Conservation (phyloP, 2,888 invertebrate genomes). For the Pollenia amentaria region DNA sequence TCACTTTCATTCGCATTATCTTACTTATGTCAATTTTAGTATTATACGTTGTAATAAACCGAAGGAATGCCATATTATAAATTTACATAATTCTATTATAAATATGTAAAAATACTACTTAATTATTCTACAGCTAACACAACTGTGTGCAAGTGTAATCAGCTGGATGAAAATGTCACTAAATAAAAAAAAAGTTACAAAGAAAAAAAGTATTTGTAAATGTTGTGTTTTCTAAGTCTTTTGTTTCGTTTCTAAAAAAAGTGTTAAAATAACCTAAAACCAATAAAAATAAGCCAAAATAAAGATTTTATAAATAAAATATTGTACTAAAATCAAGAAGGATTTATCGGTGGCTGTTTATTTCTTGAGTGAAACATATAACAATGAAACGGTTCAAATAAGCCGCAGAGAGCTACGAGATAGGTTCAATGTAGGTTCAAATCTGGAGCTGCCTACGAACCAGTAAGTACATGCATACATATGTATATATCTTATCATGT, state of each 20-base stretch:
- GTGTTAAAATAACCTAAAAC: too few species aligned
- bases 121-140: not conserved
- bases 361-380: not conserved
- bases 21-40: slow-evolving; percentile 5
- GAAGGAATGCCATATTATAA: slow-evolving; percentile 6
- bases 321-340: not conserved
- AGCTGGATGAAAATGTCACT: too few species aligned
- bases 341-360: slow-evolving; percentile 12
- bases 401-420: too few species aligned
- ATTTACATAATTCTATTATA: not conserved
- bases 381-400: not conserved
- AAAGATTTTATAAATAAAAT: too few species aligned
- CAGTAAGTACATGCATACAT: too few species aligned
- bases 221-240: slow-evolving; percentile 1
- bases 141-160: too few species aligned
- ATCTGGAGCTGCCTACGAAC: too few species aligned
- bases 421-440: too few species aligned
- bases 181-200: too few species aligned
- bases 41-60: not conserved
- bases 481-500: too few species aligned
- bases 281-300: too few species aligned
- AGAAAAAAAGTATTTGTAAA: not conserved
- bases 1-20: not conserved
- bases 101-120: not conserved
- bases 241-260: slow-evolving; percentile 4